Conservation (phyloP, 1,140 invertebrate species). For the Proales similis region DNA sequence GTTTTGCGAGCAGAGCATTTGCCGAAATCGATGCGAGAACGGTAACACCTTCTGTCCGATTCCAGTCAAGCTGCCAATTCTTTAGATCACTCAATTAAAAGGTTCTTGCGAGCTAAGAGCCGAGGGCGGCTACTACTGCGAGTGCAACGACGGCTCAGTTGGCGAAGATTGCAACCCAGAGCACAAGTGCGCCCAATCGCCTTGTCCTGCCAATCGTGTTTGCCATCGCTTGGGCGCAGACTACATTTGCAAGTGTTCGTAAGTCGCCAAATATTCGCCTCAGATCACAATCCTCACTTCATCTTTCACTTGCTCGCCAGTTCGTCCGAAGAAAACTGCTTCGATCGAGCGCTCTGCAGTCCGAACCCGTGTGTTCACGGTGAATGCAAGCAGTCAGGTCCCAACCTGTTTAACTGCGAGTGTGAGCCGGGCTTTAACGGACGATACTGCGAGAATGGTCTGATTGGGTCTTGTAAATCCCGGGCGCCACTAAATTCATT, state of each 20-base stretch:
- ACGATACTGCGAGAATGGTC: conserved; percentile 40
- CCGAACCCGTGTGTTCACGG: conserved; percentile 25
- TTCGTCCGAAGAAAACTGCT: too few species aligned
- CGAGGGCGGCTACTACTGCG: conserved; percentile 16
- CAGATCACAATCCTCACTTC: too few species aligned
- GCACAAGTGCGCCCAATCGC: too few species aligned
- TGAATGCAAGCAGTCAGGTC: conserved; percentile 9
- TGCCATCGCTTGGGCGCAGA: too few species aligned
- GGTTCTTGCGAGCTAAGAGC: not conserved
- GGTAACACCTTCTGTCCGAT: too few species aligned
- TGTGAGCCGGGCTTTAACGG: conserved; percentile 25
- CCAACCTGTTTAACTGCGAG: not conserved
- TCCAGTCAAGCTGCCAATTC: too few species aligned
- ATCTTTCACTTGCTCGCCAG: too few species aligned
- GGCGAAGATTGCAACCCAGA: conserved; percentile 14
- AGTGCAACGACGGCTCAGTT: conserved; percentile 8
- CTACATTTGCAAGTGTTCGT: too few species aligned
- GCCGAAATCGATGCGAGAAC: too few species aligned
- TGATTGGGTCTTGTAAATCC: not conserved
- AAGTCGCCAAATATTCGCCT: too few species aligned
- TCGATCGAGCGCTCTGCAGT: not conserved
- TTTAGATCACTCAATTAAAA: not conserved
- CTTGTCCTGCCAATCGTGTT: too few species aligned
- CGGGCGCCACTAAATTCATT: not conserved
- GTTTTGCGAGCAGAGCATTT: conserved; percentile 31